Base-by-base conservation (phyloP, 2,888 invertebrate genomes). In the Polyommatus iphigenia region DNA sequence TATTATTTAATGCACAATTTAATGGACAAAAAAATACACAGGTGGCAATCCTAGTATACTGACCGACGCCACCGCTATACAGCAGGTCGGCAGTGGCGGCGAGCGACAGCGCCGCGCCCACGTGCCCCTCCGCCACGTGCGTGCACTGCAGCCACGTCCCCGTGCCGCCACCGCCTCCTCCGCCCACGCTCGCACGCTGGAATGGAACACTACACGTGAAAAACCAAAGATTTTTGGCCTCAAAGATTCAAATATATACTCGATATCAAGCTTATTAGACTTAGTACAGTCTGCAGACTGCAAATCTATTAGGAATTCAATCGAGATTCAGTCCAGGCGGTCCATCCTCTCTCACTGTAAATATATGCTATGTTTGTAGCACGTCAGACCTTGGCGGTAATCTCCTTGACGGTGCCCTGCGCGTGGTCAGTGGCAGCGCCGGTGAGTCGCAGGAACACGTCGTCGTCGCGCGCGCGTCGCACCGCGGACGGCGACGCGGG, bases 11-110 rank as follows among this genome's bases (percentile, higher is more conserved):
- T 50, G 50, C 50, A 50, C 4, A 15, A 4, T 15, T 10, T 13
- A 10, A 54, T 3, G 5, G 54, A 5, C 15, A 18, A 54, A 18
- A n/a, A 59, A 59, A 3, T 20, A 59, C 18, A 10, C 59, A 59
- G 8, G 7, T 59, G 20, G 59, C 3, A 59, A 59, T n/a, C 20
- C 57, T 20, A 18, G n/a, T 20, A n/a, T 8, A 7, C 81, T 71
- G 10, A 97, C 97, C 98, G 91, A 98, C 98, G 36, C 98, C 97
- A n/a, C 97, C 97, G 83, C 97, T 97, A 87, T 97, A 97, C 41
- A 98, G 93, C 76, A 95, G 93, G 81, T 96, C 95, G 71, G 96
- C 95, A 6, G 97, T 96, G n/a, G 97, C 97, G 82, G 95, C 96
- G 76, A 98, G 95, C 8, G 97, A 96, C 3, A 98, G 93, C 67